Percentiles rank a stretch among this genome's conserved stretches.
Evolutionary conservation across 92 coral and sea anemone genomes (phyloP).

Genomic region (Scolanthus callimorphus): DNA sequence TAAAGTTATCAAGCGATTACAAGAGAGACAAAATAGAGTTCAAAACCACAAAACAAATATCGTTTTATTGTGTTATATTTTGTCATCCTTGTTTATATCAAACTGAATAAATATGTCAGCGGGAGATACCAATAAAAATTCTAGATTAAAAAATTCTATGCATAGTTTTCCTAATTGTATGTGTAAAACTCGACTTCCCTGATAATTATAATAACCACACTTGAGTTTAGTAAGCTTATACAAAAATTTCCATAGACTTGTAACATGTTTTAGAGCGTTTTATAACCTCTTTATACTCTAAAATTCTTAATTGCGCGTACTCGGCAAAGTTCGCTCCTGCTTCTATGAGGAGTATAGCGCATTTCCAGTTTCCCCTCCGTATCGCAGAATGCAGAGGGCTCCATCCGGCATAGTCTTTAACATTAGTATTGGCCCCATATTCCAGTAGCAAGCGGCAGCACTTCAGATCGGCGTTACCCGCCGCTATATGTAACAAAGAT

Average conservation of each 20-base stretch:
- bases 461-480: conserved; percentile 79
- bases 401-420: conserved; percentile 65
- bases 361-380: conserved; percentile 77
- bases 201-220: too few relatives aligned
- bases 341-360: conserved; percentile 77
- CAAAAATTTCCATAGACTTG: conserved; percentile 76
- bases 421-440: conserved; percentile 59
- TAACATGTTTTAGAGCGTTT: conserved; percentile 58
- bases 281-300: conserved; percentile 65
- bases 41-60: too few relatives aligned
- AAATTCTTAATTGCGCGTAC: conserved; percentile 66
- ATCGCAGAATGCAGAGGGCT: conserved; percentile 75
- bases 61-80: too few relatives aligned
- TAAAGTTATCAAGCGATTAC: too few relatives aligned
- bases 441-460: conserved; percentile 64
- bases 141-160: too few relatives aligned
- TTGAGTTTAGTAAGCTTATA: conserved; percentile 35
- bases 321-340: conserved; percentile 84
- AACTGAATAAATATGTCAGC: too few relatives aligned
- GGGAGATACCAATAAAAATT: too few relatives aligned
- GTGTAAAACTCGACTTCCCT: too few relatives aligned
- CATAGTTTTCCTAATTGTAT: too few relatives aligned
- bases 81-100: too few relatives aligned
- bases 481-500: conserved; percentile 75
- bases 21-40: too few relatives aligned